Evolutionary conservation across 2,797 vertebrate species (phyloP), one percentile per base, ranked within the genome.

Genomic region (Lophotriccus pileatus): DNA sequence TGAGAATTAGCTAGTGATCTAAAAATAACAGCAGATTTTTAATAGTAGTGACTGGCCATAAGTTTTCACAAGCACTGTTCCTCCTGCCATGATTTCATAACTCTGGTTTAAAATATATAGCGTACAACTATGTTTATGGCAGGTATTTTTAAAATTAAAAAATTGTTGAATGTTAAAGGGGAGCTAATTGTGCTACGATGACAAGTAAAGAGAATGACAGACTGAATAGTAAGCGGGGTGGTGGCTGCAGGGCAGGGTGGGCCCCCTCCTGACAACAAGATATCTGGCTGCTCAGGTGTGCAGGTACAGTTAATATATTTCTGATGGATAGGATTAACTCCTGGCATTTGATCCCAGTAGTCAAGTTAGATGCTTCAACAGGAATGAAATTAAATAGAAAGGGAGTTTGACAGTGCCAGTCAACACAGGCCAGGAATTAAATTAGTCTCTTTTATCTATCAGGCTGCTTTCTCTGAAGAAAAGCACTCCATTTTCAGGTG

Each of bases 1-100:
- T 43, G 86, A 84, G 94, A 95, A 95, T 94, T 94, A 96, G 50
- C 55, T 59, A 50, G 52, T 44, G 60, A 85, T 83, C 63, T 94
- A 93, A 96, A 94, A 95, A 94, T 90, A 96, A 58, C 56, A 80
- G 20, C 55, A 94, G 93, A 78, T 80, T 87, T 95, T 94, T 94
- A 63, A 68, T 46, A 67, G 56, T 39, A 63, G 56, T 58, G 44
- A 63, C 52, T 58, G n/a, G 22, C 43, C 10, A 0, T 64, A 82
- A 84, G 14, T 96, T 96, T 92, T 84, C 49, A 66, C 3, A 18
- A 47, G 46, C 68, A 37, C 30, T 75, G 7, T 37, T 27, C 14
- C 21, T 86, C 27, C 50, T 62, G 27, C 39, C 7, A 14, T 19
- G 49, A 32, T 84, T 58, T 82, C 64, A 28, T 66, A 46, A 53